These are phyloP conservation scores for Heterochromis multidens DNA, from an alignment of 2,113 vertebrate species.

Conservation along the genomic window DNA sequence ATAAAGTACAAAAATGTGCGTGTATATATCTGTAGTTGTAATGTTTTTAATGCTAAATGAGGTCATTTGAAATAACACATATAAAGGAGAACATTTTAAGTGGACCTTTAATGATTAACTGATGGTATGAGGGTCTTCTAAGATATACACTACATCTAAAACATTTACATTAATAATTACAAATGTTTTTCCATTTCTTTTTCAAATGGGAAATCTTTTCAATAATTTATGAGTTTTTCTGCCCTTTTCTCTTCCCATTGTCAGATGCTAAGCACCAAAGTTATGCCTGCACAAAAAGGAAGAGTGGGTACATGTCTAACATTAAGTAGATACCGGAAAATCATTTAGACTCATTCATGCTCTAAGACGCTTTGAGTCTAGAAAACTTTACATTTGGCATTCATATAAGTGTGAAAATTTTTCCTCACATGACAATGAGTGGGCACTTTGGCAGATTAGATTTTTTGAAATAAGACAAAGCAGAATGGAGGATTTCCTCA, in stretches of 20 bases:
- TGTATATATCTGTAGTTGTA: background rate
- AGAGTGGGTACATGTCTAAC: background rate
- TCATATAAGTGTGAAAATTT: slow-evolving; percentile 35
- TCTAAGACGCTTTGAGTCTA: background rate
- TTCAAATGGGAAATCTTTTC: background rate
- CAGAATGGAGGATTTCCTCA: slow-evolving; percentile 56
- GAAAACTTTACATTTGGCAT: slow-evolving; percentile 33
- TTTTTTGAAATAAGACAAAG: slow-evolving; percentile 66
- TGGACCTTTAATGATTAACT: background rate
- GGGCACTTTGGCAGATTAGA: slow-evolving; percentile 63
- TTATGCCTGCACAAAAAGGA: background rate
- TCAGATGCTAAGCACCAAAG: background rate
- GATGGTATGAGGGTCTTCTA: background rate
- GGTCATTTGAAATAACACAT: background rate
- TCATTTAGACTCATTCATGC: slow-evolving; percentile 5
- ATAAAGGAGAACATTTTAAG: background rate
- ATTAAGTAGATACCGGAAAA: slow-evolving; percentile 23
- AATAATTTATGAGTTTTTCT: background rate
- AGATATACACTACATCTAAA: background rate
- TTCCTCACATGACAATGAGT: slow-evolving; percentile 34
- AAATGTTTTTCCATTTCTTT: background rate
- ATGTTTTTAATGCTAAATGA: background rate
- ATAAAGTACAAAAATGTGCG: fast-evolving
- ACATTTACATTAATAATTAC: background rate
- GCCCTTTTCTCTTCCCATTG: background rate